These are phyloP conservation scores for Copsychus sechellarum DNA, from an alignment of 2,113 vertebrate species.

Conservation along the genomic window DNA sequence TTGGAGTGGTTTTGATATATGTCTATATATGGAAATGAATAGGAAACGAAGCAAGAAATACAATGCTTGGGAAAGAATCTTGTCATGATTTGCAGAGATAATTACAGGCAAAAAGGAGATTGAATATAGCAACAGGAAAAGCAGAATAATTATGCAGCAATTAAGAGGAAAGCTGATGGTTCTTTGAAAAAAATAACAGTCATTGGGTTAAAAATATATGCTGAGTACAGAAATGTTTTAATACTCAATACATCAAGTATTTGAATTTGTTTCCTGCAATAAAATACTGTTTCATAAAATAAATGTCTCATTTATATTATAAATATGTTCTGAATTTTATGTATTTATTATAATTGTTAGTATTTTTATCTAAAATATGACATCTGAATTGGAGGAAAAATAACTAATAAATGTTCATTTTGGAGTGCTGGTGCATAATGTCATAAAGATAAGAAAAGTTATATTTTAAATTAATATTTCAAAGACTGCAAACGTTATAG, in stretches of 20 bases:
- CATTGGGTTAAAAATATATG: slow-evolving; percentile 66
- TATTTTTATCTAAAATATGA: background rate
- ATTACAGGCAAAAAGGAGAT: slow-evolving; percentile 55
- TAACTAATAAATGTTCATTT: background rate
- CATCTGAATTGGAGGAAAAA: background rate
- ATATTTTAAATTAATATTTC: background rate
- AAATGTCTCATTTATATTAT: background rate
- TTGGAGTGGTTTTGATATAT: background rate
- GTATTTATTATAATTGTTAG: background rate
- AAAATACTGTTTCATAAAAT: slow-evolving; percentile 28
- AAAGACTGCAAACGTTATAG: background rate
- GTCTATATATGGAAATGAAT: slow-evolving; percentile 11
- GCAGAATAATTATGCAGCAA: slow-evolving; percentile 66
- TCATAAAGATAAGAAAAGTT: background rate
- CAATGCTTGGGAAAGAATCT: slow-evolving; percentile 30
- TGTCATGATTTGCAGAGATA: slow-evolving; percentile 59
- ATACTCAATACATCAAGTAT: slow-evolving; percentile 37
- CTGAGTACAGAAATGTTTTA: slow-evolving; percentile 57
- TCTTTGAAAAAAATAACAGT: slow-evolving; percentile 30
- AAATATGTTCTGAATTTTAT: background rate
- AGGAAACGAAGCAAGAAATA: slow-evolving; percentile 50
- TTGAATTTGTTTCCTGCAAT: slow-evolving; percentile 41
- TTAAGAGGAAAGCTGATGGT: slow-evolving; percentile 59
- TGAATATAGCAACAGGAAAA: slow-evolving; percentile 57
- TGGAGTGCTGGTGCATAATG: background rate